These are phyloP conservation scores for Drosophila algonquin DNA, from an alignment of 2,888 invertebrate species.

Conservation along the genomic window DNA sequence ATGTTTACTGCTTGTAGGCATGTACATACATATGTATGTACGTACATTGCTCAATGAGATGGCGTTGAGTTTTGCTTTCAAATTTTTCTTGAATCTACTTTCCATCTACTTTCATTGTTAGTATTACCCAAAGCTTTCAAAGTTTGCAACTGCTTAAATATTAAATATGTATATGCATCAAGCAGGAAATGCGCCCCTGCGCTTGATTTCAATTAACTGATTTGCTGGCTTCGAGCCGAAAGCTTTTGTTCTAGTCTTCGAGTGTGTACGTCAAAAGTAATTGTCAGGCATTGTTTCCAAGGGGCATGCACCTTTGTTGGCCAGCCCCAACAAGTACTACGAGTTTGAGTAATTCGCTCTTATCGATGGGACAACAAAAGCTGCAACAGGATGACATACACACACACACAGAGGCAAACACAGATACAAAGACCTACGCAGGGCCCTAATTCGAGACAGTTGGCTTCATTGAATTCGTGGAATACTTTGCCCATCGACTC, in stretches of 20 bases:
- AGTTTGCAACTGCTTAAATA: too few species aligned
- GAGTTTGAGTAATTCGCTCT: slow-evolving; percentile 6
- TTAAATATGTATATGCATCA: not conserved
- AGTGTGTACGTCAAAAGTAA: slow-evolving; percentile 6
- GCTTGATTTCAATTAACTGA: slow-evolving; percentile 38
- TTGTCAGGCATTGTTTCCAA: slow-evolving; percentile 7
- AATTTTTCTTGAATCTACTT: too few species aligned
- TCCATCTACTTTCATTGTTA: too few species aligned
- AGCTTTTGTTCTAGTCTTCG: slow-evolving; percentile 7
- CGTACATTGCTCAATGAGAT: too few species aligned
- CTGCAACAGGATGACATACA: too few species aligned
- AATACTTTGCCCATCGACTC: slow-evolving; percentile 48
- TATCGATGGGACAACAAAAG: slow-evolving; percentile 1
- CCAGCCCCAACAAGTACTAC: not conserved
- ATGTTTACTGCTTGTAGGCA: too few species aligned
- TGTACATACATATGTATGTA: too few species aligned
- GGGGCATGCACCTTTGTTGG: not conserved
- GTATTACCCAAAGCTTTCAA: too few species aligned
- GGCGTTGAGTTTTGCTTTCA: too few species aligned
- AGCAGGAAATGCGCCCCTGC: not conserved
- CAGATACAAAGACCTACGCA: too few species aligned
- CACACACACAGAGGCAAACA: too few species aligned
- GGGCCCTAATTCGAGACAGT: slow-evolving; percentile 48
- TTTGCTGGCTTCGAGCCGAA: slow-evolving; percentile 18
- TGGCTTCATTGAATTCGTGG: slow-evolving; percentile 75